A percentile compares a stretch with the other conserved stretches of the same genome.
Evolutionary conservation across 2,113 vertebrate genomes (phyloP).

Genomic region (Natator depressus): DNA sequence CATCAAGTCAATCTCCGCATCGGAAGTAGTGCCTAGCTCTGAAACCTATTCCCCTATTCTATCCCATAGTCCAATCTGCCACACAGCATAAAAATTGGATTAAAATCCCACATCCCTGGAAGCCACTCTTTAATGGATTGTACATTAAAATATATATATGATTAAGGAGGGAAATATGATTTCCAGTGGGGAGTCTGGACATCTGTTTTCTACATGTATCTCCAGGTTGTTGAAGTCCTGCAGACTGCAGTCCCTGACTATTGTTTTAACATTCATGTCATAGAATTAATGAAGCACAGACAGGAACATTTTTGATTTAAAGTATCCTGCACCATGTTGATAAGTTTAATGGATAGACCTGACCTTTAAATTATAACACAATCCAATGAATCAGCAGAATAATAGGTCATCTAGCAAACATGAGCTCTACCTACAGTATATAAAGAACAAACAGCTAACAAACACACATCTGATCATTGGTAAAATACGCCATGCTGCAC

Average conservation of each 20-base stretch:
- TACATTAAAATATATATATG: neutral
- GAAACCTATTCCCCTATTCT: neutral
- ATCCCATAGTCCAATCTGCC: neutral
- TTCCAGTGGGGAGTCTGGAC: neutral
- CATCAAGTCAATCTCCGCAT: neutral
- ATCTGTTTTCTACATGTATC: neutral
- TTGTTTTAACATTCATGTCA: constrained; percentile 17
- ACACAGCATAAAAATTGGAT: neutral
- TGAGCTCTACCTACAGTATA: constrained; percentile 30
- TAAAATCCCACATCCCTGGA: neutral
- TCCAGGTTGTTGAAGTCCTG: neutral
- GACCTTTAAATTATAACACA: constrained; percentile 85
- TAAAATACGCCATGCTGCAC: constrained; percentile 43
- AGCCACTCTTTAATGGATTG: neutral
- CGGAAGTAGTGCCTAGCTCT: neutral
- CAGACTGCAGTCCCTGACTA: neutral
- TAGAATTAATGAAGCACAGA: constrained; percentile 57
- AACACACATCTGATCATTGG: constrained; percentile 31
- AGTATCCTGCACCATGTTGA: constrained; percentile 75
- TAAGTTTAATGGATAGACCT: constrained; percentile 87
- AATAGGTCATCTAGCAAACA: constrained; percentile 61
- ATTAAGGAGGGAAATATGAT: neutral
- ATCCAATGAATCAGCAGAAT: constrained; percentile 78
- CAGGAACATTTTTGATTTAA: constrained; percentile 67
- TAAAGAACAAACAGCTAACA: constrained; percentile 53